These are phyloP conservation scores for Halcyon senegalensis DNA, from an alignment of 2,113 vertebrate genomes.

Conservation along the genomic window DNA sequence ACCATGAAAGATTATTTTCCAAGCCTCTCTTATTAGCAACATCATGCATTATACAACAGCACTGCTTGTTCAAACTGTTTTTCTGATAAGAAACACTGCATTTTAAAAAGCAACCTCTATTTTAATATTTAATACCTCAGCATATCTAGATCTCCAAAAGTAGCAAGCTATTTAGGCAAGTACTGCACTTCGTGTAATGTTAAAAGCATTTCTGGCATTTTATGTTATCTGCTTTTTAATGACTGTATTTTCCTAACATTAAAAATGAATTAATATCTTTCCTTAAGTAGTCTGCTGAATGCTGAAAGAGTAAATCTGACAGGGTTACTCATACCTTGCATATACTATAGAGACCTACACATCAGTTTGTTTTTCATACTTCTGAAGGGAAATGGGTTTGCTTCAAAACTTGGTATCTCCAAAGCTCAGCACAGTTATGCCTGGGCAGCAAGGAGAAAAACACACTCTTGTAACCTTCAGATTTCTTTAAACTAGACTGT, in stretches of 20 bases:
- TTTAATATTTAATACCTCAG: slow-evolving; percentile 84
- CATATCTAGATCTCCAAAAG: slow-evolving; percentile 78
- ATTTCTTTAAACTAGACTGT: background rate
- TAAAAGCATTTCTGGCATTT: slow-evolving; percentile 86
- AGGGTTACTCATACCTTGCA: slow-evolving; percentile 66
- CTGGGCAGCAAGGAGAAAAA: background rate
- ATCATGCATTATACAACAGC: slow-evolving; percentile 79
- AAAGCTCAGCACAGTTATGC: background rate
- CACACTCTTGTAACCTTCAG: background rate
- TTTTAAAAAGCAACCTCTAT: slow-evolving; percentile 79
- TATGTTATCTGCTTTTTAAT: slow-evolving; percentile 83
- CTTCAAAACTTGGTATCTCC: slow-evolving; percentile 9
- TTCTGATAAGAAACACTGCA: slow-evolving; percentile 79
- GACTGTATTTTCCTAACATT: slow-evolving; percentile 84
- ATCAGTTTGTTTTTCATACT: slow-evolving; percentile 38
- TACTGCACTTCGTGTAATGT: slow-evolving; percentile 75
- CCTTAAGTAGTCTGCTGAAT: slow-evolving; percentile 77
- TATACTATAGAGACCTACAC: slow-evolving; percentile 32
- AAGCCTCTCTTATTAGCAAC: slow-evolving; percentile 77
- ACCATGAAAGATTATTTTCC: slow-evolving; percentile 71
- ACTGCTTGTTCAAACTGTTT: slow-evolving; percentile 76
- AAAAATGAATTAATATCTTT: slow-evolving; percentile 85
- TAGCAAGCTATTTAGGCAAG: slow-evolving; percentile 79
- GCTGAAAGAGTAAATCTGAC: slow-evolving; percentile 71
- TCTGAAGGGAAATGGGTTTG: slow-evolving; percentile 49